phyloP scores from a whole-genome alignment of 2,113 vertebrate species.

The Emberiza fucata region DNA sequence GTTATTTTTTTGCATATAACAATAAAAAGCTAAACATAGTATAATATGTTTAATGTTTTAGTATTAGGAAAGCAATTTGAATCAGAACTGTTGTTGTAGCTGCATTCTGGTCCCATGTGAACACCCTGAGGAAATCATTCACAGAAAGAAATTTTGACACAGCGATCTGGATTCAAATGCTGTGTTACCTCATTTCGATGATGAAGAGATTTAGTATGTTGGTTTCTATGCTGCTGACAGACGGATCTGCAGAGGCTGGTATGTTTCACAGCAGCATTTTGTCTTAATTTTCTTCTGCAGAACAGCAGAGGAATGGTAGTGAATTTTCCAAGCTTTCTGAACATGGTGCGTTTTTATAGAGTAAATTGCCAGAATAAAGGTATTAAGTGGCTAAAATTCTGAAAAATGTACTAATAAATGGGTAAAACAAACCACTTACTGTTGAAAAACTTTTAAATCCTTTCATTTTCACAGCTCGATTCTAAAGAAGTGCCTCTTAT shows the following conservation, averaged over 20 bases:
- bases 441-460: background rate
- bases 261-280: background rate
- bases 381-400: background rate
- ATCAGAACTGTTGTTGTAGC: background rate
- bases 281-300: background rate
- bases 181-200: background rate
- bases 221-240: background rate
- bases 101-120: background rate
- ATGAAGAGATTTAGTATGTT: background rate
- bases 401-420: background rate
- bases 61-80: background rate
- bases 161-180: background rate
- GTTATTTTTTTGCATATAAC: background rate
- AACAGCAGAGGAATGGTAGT: background rate
- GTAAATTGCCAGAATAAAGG: background rate
- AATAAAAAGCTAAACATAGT: background rate
- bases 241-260: background rate
- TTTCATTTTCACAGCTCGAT: background rate
- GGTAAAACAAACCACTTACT: background rate
- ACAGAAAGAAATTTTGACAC: background rate
- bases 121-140: background rate
- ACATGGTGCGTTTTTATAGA: background rate
- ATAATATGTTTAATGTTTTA: background rate
- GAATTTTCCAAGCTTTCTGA: background rate
- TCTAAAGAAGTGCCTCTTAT: background rate